phyloP scores from a whole-genome alignment of 2,797 vertebrate species.

The Sebastes variabilis region DNA sequence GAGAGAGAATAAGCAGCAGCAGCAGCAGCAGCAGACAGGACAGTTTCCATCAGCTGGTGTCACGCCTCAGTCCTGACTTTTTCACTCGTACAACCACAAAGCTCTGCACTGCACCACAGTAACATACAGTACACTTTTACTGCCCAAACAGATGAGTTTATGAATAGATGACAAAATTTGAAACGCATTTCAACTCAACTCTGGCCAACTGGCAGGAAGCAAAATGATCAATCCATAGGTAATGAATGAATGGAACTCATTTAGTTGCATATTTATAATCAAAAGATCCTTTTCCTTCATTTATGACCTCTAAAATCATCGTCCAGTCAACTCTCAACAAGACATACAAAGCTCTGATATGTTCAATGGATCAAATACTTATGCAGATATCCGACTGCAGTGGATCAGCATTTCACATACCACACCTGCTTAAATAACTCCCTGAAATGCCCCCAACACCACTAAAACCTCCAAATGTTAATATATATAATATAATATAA shows the following conservation, averaged over 20 bases:
- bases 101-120: not conserved
- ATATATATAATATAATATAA: not conserved
- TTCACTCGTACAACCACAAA: not conserved
- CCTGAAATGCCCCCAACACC: not conserved
- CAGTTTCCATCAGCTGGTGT: conserved; percentile 65
- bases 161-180: not conserved
- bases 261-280: not conserved
- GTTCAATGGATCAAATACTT: not conserved
- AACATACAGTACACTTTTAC: not conserved
- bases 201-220: not conserved
- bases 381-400: not conserved
- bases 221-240: not conserved
- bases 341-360: not conserved
- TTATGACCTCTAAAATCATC: not conserved
- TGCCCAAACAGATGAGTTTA: not conserved
- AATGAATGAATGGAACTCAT: not conserved
- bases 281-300: not conserved
- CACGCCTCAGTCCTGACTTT: conserved; percentile 29
- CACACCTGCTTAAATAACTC: not conserved
- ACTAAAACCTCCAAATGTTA: not conserved
- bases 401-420: not conserved
- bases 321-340: not conserved
- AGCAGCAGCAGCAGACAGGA: conserved; percentile 14
- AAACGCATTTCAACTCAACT: not conserved
- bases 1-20: not conserved